A percentile compares a stretch with the other conserved stretches of the same genome.
Evolutionary conservation across 2,797 vertebrate genomes (phyloP).

Genomic region (Nyctibius grandis): DNA sequence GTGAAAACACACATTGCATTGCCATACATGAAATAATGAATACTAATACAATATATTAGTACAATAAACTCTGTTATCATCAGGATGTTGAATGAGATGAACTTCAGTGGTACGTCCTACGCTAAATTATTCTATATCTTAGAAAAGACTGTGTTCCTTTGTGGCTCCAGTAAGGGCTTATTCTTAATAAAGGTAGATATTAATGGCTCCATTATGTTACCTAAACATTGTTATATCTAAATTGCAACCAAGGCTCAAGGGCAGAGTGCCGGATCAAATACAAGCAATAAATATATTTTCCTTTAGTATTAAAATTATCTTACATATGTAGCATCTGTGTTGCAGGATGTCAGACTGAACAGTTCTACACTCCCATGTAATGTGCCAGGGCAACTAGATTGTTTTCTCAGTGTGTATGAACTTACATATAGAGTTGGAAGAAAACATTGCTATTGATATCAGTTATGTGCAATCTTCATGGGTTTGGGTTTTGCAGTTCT

Average conservation of each 20-base stretch:
- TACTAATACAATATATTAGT: background rate
- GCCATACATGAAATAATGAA: background rate
- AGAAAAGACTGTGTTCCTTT: background rate
- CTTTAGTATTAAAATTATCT: background rate
- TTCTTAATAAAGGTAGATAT: background rate
- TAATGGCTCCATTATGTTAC: background rate
- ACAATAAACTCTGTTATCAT: background rate
- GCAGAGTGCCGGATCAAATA: background rate
- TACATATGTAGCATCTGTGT: background rate
- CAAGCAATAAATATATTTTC: background rate
- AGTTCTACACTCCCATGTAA: rapidly evolving
- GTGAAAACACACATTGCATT: background rate
- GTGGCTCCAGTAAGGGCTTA: background rate
- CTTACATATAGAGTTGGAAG: background rate
- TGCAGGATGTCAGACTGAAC: background rate
- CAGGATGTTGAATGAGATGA: background rate
- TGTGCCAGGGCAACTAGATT: background rate
- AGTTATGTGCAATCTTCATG: background rate
- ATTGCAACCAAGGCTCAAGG: background rate
- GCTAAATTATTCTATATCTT: background rate
- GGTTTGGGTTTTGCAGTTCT: background rate
- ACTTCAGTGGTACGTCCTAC: background rate
- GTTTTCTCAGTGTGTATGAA: background rate
- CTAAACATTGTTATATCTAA: background rate
- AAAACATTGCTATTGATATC: background rate